Conservation (phyloP, 2,113 vertebrate genomes). For the Corydoras maculifer region DNA sequence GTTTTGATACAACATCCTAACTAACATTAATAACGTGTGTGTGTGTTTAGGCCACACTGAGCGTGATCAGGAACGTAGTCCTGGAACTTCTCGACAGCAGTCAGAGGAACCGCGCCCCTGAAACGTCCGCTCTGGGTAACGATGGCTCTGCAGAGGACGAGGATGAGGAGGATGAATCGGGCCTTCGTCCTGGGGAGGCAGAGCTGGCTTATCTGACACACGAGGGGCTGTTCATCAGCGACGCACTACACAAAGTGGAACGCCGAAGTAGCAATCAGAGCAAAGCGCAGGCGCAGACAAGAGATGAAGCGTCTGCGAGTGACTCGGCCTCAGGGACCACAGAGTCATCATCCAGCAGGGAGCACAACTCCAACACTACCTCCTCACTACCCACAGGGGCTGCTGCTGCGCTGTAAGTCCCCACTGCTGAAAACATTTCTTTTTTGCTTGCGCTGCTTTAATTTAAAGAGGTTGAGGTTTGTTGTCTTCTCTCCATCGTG, state of each 20-base stretch:
- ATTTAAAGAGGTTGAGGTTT: background rate
- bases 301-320: slow-evolving; percentile 64
- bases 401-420: slow-evolving; percentile 70
- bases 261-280: slow-evolving; percentile 40
- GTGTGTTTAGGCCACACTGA: slow-evolving; percentile 75
- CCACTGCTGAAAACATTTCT: background rate
- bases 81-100: slow-evolving; percentile 85
- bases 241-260: slow-evolving; percentile 75
- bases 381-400: slow-evolving; percentile 61
- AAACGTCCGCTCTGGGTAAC: slow-evolving; percentile 56
- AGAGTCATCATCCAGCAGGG: slow-evolving; percentile 76
- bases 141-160: slow-evolving; percentile 45
- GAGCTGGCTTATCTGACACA: slow-evolving; percentile 93
- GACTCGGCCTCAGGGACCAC: slow-evolving; percentile 73
- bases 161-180: slow-evolving; percentile 4
- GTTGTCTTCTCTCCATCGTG: no score
- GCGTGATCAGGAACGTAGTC: slow-evolving; percentile 79
- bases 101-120: slow-evolving; percentile 72
- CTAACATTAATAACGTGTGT: no score
- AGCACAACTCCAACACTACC: slow-evolving; percentile 60
- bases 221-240: slow-evolving; percentile 93
- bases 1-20: no score
- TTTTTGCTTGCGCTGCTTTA: background rate
- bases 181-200: slow-evolving; percentile 56
- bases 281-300: slow-evolving; percentile 32